Base-by-base conservation (phyloP, 2,113 vertebrate species). In the Peromyscus californicus region DNA sequence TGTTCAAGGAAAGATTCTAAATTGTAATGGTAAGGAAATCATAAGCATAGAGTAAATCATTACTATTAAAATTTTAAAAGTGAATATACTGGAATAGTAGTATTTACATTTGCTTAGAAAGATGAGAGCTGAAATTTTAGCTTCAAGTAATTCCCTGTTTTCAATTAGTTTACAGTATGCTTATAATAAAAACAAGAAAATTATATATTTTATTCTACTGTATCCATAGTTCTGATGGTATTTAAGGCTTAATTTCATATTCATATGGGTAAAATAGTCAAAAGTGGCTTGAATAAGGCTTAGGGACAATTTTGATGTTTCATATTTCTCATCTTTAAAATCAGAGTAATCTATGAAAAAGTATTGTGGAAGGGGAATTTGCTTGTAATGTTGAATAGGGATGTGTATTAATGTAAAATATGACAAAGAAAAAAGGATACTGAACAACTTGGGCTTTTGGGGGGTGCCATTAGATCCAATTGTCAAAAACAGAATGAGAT, bases 351-450 rank as follows among this genome's bases (percentile, higher is more conserved):
- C 63, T 90, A 6, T 92, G 75, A 88, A 70, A 92, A 96, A 33
- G 4, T 65, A 42, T 33, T 4, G 1, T 76, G 79, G 16, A 54
- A 85, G 87, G n/a, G 21, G 31, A 45, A 75, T 10, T 70, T 97
- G 90, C 19, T 79, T 96, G 16, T 42, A 84, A 29, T 79, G 3
- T 78, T 95, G 29, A 33, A 61, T 36, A 88, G 21, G 57, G n/a
- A 89, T 78, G 1, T 76, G 17, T 82, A 15, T 86, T 78, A 94
- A 83, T 83, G 54, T 84, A 57, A 79, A 96, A 92, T 74, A 7
- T 94, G 29, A 94, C 59, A 94, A 72, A 91, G 42, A 89, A 91
- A 91, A 94, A 89, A 95, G 51, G 48, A 93, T 54, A 88, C n/a
- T 59, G 65, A 85, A 79, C 31, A 92, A 33, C n/a, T 79, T 93